Conservation (phyloP, 1,140 invertebrate genomes). For the Drosophila bocki region DNA sequence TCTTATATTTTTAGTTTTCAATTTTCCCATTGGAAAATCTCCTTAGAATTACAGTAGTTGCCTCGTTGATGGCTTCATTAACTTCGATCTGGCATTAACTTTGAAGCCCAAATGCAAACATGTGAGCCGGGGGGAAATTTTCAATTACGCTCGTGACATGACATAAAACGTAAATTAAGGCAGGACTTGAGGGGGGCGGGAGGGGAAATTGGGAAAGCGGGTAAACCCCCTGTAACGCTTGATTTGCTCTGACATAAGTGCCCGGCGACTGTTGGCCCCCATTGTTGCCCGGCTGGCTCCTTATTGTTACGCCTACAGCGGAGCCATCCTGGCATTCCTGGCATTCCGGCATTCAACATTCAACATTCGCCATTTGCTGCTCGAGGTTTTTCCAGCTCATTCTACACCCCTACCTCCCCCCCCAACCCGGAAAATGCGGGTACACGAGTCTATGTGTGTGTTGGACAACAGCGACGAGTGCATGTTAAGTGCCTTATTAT, state of each 20-base stretch:
- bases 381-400: constrained; percentile 29
- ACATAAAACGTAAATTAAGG: constrained; percentile 81
- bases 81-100: constrained; percentile 27
- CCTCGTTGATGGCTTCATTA: constrained; percentile 31
- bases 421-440: background rate
- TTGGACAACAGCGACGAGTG: constrained; percentile 69
- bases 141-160: constrained; percentile 80
- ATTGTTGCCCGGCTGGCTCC: constrained; percentile 37
- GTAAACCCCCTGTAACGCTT: constrained; percentile 53
- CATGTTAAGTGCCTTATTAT: constrained; percentile 83
- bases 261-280: constrained; percentile 54
- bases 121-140: constrained; percentile 46
- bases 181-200: constrained; percentile 41
- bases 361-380: constrained; percentile 46
- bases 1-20: background rate
- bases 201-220: background rate
- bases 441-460: constrained; percentile 9
- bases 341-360: constrained; percentile 32
- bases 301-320: constrained; percentile 63
- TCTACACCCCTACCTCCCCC: background rate
- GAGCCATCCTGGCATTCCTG: constrained; percentile 62
- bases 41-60: background rate
- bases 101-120: constrained; percentile 24
- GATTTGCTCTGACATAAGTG: constrained; percentile 81
- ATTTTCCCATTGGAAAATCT: background rate